A percentile compares a stretch with the other conserved stretches of the same genome.
phyloP scores from a whole-genome alignment of 2,113 vertebrate genomes.

The Brachirus orientalis region DNA sequence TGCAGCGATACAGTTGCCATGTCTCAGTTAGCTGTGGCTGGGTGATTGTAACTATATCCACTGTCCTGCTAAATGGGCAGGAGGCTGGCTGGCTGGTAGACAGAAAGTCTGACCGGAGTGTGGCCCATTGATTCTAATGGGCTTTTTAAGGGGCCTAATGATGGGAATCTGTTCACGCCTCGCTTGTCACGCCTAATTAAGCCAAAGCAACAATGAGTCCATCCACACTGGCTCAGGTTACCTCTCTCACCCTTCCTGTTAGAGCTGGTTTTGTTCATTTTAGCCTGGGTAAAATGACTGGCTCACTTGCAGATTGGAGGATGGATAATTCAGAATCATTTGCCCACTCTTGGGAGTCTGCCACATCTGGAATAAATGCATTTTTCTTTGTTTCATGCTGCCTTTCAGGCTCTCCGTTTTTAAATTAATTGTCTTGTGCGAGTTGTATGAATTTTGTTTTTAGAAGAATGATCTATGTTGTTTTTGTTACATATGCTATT shows the following conservation, averaged over 20 bases:
- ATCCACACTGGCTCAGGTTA: slow-evolving; percentile 85
- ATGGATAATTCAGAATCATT: slow-evolving; percentile 20
- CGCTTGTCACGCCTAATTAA: slow-evolving; percentile 86
- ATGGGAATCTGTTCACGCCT: slow-evolving; percentile 97
- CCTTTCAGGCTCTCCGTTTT: neutral
- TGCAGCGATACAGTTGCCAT: slow-evolving; percentile 75
- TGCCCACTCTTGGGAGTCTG: neutral
- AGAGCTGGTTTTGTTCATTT: slow-evolving; percentile 60
- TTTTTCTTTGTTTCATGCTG: neutral
- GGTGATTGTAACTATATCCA: slow-evolving; percentile 89
- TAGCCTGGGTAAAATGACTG: slow-evolving; percentile 34
- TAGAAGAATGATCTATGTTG: too few species aligned
- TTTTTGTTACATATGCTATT: too few species aligned
- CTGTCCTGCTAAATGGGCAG: slow-evolving; percentile 74
- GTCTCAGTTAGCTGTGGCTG: slow-evolving; percentile 70
- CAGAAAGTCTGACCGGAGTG: slow-evolving; percentile 90
- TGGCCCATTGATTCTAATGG: slow-evolving; percentile 94
- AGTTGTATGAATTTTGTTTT: neutral
- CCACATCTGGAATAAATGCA: neutral
- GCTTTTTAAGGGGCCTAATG: slow-evolving; percentile 88
- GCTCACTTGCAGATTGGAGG: slow-evolving; percentile 32
- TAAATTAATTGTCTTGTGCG: neutral
- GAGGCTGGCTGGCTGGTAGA: slow-evolving; percentile 79
- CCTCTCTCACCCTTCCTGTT: slow-evolving; percentile 55
- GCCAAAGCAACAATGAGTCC: slow-evolving; percentile 86